Evolutionary conservation across 2,113 vertebrate genomes (phyloP).

Genomic region (Illadopsis cleaveri): DNA sequence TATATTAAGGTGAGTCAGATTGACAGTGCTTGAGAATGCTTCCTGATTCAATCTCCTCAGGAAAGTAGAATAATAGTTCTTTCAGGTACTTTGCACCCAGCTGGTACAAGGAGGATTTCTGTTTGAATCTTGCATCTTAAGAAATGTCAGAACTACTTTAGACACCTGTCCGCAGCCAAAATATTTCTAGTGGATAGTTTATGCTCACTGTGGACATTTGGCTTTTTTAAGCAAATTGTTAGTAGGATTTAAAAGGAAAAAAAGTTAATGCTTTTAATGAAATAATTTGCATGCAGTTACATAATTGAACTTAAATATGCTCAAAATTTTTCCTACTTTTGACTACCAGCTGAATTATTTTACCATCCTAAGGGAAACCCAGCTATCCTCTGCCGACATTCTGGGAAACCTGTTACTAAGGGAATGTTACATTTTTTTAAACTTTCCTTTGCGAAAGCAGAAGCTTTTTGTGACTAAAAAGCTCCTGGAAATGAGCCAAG

Average conservation of each 20-base stretch:
- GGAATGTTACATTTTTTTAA: neutral
- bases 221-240: neutral
- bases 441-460: neutral
- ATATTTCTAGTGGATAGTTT: neutral
- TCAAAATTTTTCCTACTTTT: neutral
- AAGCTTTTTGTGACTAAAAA: neutral
- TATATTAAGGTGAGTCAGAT: neutral
- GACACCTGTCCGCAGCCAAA: neutral
- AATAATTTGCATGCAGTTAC: neutral
- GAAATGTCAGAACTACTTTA: neutral
- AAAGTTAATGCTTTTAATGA: neutral
- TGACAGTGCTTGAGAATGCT: neutral
- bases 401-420: conserved; percentile 1
- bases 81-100: neutral
- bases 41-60: neutral
- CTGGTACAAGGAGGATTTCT: neutral
- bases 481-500: conserved; percentile 2
- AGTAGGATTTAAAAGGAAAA: neutral
- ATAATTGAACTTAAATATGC: neutral
- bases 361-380: neutral
- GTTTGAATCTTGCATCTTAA: neutral
- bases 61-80: neutral
- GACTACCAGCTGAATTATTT: neutral
- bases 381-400: neutral
- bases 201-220: neutral